phyloP scores from a whole-genome alignment of 2,113 vertebrate genomes.

The Gopherus flavomarginatus region DNA sequence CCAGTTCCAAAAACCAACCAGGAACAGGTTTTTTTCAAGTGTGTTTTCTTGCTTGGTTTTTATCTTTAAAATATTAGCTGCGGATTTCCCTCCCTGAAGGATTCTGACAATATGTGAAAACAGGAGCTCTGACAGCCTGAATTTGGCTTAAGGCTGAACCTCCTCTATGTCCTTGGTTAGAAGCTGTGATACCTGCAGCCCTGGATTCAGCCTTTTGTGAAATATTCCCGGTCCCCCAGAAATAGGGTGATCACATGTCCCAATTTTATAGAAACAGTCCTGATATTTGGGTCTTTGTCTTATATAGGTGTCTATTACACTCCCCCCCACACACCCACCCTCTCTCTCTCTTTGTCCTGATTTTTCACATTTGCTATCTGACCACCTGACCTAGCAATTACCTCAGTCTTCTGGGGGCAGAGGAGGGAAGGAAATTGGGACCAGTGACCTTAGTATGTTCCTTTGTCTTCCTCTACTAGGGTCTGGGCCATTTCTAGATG shows the following conservation, averaged over 20 bases:
- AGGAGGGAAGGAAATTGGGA: background rate
- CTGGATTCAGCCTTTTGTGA: background rate
- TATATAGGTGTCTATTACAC: too few species aligned
- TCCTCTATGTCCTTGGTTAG: background rate
- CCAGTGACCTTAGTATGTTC: background rate
- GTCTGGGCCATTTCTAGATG: background rate
- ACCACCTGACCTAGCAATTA: background rate
- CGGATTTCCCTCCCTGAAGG: background rate
- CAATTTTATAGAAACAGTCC: too few species aligned
- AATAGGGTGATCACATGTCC: too few species aligned
- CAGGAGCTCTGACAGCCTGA: background rate
- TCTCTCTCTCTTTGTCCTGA: too few species aligned
- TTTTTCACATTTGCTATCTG: too few species aligned
- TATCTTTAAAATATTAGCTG: background rate
- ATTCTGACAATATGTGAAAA: background rate
- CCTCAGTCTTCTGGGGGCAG: background rate
- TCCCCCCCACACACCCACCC: too few species aligned
- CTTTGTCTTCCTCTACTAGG: background rate
- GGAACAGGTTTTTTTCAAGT: constrained; percentile 3
- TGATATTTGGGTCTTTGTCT: too few species aligned
- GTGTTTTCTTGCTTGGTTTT: background rate
- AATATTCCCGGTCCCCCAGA: background rate
- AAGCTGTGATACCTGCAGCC: background rate
- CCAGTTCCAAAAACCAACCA: background rate
- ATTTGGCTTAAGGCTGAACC: background rate